Base-by-base conservation (phyloP, 2,113 vertebrate genomes). In the Vidua macroura region DNA sequence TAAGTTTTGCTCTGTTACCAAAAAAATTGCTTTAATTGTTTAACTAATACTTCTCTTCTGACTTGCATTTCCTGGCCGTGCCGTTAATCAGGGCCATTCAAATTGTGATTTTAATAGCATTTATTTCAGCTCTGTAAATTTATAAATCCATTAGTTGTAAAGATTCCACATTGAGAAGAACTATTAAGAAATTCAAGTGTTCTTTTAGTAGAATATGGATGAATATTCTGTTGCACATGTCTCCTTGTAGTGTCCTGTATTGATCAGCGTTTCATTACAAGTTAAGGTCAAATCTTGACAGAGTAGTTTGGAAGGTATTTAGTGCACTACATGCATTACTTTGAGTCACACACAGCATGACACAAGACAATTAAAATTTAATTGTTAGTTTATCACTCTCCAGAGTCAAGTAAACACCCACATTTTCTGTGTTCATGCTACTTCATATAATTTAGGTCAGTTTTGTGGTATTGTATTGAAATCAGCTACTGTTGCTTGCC, bases 241-340 rank as follows among this genome's bases (percentile, higher is more conserved):
- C 58, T 62, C 30, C 20, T 21, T 80, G 7, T 18, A 60, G 55
- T 33, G 52, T 62, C 53, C 43, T 20, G 18, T 55, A 87, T 92
- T 96, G 75, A 92, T 73, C 16, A 92, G 35, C 16, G 85, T 86
- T 95, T 95, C 35, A 83, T 78, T 82, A 58, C 10, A 72, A 88
- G 15, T 53, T 91, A 56, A 85, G 88, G 55, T 91, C 64, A 69
- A 73, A 80, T 78, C 69, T 68, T 35, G 62, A 49, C 15, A 83
- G 43, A 96, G 79, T 49, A 88, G 20, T 75, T 92, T 11, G 23
- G 49, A 92, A 77, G 15, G 37, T 68, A 84, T 78, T 92, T 85
- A 92, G 43, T 80, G 52, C 27, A 70, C 43, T 48, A 35, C 76
- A 62, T 46, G 16, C 21, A 62, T 81, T 93, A 86, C 91, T 91